Evolutionary conservation across 2,888 invertebrate genomes (phyloP), one percentile per base, ranked within the genome.

Genomic region (Ferrisia virgata): DNA sequence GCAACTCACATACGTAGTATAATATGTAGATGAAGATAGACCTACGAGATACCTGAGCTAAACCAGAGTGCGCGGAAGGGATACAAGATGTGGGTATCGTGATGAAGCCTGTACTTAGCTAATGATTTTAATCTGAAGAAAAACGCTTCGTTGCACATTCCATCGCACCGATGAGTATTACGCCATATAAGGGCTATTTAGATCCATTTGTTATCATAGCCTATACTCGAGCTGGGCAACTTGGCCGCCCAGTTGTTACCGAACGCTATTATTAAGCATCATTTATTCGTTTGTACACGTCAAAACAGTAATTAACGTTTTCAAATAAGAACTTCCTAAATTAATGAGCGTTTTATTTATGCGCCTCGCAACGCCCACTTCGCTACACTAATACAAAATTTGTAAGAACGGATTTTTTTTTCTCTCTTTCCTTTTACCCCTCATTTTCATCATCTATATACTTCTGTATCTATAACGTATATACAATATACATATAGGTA

Each of bases 311-410:
- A 82, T 82, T 82, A 82, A 82, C 82, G 82, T 82, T 82, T 82
- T 82, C 82, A 82, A 72, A 82, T 82, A 72, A 82, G 69, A 82
- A 82, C 69, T 82, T 82, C 69, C 82, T 69, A 82, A 82, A 82
- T 82, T 82, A 82, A 82, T 69, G 82, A 82, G 82, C 72, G 82
- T 82, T 82, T 82, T 82, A 82, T 82, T 82, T 82, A 82, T 82
- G 82, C 72, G 25, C 43, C 64, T 82, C 69, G 72, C 39, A 69
- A 82, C 82, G 82, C 82, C 82, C 72, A 82, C 82, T 72, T 72
- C 39, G 82, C 72, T 72, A 28, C 28, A 36, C 40, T 40, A 64
- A 64, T 69, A 82, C 72, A 39, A 58, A 82, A 82, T 64, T 82
- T 72, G 58, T 64, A 15, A 31, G 69, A 82, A 82, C 72, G 72